These are phyloP conservation scores for Sorex fumeus DNA, from an alignment of 2,113 vertebrate genomes.

Conservation along the genomic window DNA sequence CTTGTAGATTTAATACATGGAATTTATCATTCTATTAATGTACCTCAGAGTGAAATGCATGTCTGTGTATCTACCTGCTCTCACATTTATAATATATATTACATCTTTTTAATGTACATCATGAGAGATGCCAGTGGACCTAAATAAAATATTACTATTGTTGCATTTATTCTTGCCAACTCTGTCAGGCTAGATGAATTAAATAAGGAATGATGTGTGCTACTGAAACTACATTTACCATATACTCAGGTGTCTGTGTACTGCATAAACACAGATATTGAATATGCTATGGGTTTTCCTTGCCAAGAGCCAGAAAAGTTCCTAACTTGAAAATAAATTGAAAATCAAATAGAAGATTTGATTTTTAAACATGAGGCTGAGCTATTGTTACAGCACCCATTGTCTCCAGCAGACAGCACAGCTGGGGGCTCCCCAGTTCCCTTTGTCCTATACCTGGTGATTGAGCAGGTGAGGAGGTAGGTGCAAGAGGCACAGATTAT, in stretches of 20 bases:
- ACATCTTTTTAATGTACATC: slow-evolving; percentile 76
- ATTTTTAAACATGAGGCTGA: slow-evolving; percentile 68
- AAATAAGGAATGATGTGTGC: slow-evolving; percentile 34
- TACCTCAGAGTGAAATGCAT: slow-evolving; percentile 75
- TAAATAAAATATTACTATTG: slow-evolving; percentile 77
- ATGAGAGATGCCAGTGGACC: slow-evolving; percentile 71
- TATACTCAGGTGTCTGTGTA: slow-evolving; percentile 62
- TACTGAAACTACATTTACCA: slow-evolving; percentile 44
- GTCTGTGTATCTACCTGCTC: slow-evolving; percentile 65
- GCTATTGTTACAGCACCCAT: slow-evolving; percentile 51
- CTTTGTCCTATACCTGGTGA: slow-evolving; percentile 63
- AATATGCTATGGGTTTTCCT: slow-evolving; percentile 68
- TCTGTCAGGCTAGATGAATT: slow-evolving; percentile 69
- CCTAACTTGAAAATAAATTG: slow-evolving; percentile 77
- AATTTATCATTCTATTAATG: slow-evolving; percentile 79
- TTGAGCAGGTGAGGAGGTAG: slow-evolving; percentile 36
- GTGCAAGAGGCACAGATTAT: slow-evolving; percentile 37
- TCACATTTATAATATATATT: slow-evolving; percentile 79
- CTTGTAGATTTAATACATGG: slow-evolving; percentile 69
- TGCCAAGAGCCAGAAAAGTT: slow-evolving; percentile 66
- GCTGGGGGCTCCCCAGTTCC: slow-evolving; percentile 51
- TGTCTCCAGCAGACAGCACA: slow-evolving; percentile 64
- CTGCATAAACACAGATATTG: slow-evolving; percentile 46
- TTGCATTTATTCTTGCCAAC: slow-evolving; percentile 69
- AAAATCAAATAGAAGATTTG: slow-evolving; percentile 63